Evolutionary conservation across 2,888 invertebrate genomes (phyloP), one percentile per base, ranked within the genome.

Genomic region (Thymelicus sylvestris): DNA sequence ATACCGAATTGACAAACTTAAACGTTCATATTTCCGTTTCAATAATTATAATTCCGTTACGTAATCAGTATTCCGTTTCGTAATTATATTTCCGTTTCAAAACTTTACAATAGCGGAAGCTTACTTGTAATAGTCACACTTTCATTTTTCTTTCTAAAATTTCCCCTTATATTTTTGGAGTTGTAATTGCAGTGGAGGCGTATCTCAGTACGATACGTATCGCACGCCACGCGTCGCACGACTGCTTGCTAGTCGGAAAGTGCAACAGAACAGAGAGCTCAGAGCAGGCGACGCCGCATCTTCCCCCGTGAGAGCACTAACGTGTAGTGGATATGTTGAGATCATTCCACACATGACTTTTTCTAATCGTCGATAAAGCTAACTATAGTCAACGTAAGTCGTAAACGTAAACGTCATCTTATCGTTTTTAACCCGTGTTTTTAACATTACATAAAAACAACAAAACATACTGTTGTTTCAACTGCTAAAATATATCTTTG

Each of bases 241-340:
- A 64, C 63, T 64, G 63, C 50, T 38, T 38, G 12, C 31, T 31
- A 31, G 31, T 31, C 31, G 48, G 31, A 65, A 64, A 72, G 74
- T 71, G 73, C 71, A 67, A 65, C 57, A 50, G 57, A 67, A 65
- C 57, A 50, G 57, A 73, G 68, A 68, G 73, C 57, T 50, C 48
- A 73, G 68, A 68, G 73, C 69, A 66, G 71, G 59, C 65, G 72
- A 71, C 73, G 74, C 71, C 74, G 73, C 71, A 65, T 50, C 47
- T 63, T 63, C 31, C n/a, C 24, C 63, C 47, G 48, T 31, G 19
- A 62, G 13, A 62, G 44, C 61, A 47, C 13, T 39, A 12, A 62
- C 52, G 12, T 10, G n/a, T 6, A 24, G 61, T 44, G 15, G 15
- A n/a, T 19, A 15, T 44, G 44, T 44, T 44, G 19, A 44, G 61